Evolutionary conservation across 2,888 invertebrate species (phyloP).

Genomic region (Osmoderma eremita): DNA sequence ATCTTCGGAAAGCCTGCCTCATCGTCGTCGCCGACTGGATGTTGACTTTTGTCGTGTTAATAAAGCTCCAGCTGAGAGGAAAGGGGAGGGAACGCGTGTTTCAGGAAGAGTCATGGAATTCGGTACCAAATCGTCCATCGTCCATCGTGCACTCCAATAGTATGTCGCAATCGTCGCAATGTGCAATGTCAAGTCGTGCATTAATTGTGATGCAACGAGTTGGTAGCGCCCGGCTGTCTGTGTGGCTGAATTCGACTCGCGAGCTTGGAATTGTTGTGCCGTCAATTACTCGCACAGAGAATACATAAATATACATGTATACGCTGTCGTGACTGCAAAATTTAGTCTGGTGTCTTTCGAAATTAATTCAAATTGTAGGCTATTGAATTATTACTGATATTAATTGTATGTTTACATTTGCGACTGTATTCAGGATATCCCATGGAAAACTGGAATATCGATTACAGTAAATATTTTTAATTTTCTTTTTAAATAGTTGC

Average conservation of each 20-base stretch:
- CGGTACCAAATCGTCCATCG: neutral
- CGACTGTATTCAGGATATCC: too few species aligned
- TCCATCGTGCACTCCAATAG: neutral
- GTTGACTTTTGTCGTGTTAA: constrained; percentile 23
- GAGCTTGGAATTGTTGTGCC: neutral
- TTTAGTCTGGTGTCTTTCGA: too few species aligned
- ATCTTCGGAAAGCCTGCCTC: constrained; percentile 22
- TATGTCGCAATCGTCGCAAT: constrained; percentile 15
- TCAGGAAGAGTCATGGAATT: neutral
- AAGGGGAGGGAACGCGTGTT: neutral
- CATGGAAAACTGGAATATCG: too few species aligned
- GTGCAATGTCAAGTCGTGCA: constrained; percentile 27
- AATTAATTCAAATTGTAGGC: too few species aligned
- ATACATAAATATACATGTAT: too few species aligned
- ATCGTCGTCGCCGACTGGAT: neutral
- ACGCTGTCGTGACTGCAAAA: too few species aligned
- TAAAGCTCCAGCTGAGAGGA: neutral
- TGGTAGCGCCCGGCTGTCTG: constrained; percentile 18
- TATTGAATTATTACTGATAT: too few species aligned
- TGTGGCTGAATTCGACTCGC: constrained; percentile 2
- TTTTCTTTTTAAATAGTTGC: too few species aligned
- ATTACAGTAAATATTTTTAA: too few species aligned
- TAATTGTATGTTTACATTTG: too few species aligned
- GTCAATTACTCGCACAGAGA: neutral
- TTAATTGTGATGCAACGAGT: constrained; percentile 30